Evolutionary conservation across 2,797 vertebrate genomes (phyloP), one percentile per base, ranked within the genome.

Genomic region (Hydrocynus forskahlii): DNA sequence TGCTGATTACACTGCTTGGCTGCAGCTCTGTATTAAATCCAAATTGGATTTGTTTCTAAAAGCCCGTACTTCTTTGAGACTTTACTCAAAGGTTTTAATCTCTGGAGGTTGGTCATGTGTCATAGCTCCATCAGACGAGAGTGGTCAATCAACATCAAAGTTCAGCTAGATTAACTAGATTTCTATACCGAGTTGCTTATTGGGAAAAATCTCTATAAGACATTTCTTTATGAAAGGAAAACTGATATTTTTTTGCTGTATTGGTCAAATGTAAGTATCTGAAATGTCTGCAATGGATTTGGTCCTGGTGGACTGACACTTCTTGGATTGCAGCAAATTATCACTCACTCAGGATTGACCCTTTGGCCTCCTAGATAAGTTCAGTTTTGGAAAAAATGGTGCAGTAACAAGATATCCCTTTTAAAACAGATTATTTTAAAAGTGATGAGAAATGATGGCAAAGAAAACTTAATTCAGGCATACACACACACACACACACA

Each of bases 11-110:
- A 14, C 25, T 63, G 40, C 43, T 54, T 25, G 64, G 52, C 63
- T 75, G 59, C 45, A 71, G 48, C 45, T 69, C 69, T 40, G 16
- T 59, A 50, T 80, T 75, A 59, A 76, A 76, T 63, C 59, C 55
- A 81, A 76, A 76, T n/a, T 48, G 59, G 43, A 69, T 52, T 54
- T 13, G 1, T 40, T 72, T 62, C n/a, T 55, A 52, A 70, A 12
- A 25, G 45, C 55, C 38, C 10, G 29, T 70, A 1, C 25, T 76
- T 19, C 70, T 81, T 55, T 70, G 43, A n/a, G 40, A 69, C 59
- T 59, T 40, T 54, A 60, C 63, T 25, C 25, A 52, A 16, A 38
- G 64, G 23, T 25, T 63, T 54, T 59, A 76, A 81, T 62, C 45
- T 76, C 73, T 40, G 52, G 19, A 70, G 73, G 55, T 66, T 70